Percentiles rank a stretch among this genome's conserved stretches.
Evolutionary conservation across 2,797 vertebrate genomes (phyloP).

Genomic region (Danio kyathit): DNA sequence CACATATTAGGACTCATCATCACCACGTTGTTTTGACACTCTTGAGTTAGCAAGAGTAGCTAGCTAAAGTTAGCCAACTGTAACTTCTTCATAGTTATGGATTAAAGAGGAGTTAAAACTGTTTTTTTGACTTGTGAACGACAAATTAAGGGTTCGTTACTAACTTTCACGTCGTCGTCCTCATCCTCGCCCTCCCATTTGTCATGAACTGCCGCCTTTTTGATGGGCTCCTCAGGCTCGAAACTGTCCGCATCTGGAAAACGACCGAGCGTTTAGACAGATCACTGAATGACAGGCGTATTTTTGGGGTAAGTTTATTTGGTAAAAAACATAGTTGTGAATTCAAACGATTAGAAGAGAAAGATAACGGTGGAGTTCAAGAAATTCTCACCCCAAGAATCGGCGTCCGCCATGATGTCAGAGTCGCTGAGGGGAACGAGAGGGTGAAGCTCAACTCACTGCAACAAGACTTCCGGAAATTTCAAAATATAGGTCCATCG

Average conservation of each 20-base stretch:
- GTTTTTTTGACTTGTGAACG: background rate
- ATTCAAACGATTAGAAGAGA: background rate
- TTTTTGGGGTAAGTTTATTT: too few relatives aligned
- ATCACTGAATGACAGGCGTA: background rate
- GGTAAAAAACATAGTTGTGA: too few relatives aligned
- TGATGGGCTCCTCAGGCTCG: slow-evolving; percentile 75
- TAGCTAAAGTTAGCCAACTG: slow-evolving; percentile 9
- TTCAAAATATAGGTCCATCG: slow-evolving; percentile 53
- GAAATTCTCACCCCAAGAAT: slow-evolving; percentile 80
- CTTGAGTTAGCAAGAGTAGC: slow-evolving; percentile 17
- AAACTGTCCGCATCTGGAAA: slow-evolving; percentile 80
- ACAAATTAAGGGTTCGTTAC: slow-evolving; percentile 13
- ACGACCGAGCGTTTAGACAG: background rate
- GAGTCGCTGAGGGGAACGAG: slow-evolving; percentile 73
- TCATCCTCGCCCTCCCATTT: slow-evolving; percentile 81
- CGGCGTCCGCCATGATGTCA: slow-evolving; percentile 79
- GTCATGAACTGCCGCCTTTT: slow-evolving; percentile 76
- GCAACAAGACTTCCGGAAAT: too few relatives aligned
- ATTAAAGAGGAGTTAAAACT: background rate
- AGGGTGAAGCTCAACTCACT: slow-evolving; percentile 71
- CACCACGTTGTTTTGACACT: slow-evolving; percentile 29
- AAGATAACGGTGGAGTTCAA: background rate
- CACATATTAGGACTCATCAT: too few relatives aligned
- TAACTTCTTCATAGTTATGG: background rate
- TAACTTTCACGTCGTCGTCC: slow-evolving; percentile 85